Conservation (phyloP, 2,888 invertebrate genomes). For the Anaspis maculata region DNA sequence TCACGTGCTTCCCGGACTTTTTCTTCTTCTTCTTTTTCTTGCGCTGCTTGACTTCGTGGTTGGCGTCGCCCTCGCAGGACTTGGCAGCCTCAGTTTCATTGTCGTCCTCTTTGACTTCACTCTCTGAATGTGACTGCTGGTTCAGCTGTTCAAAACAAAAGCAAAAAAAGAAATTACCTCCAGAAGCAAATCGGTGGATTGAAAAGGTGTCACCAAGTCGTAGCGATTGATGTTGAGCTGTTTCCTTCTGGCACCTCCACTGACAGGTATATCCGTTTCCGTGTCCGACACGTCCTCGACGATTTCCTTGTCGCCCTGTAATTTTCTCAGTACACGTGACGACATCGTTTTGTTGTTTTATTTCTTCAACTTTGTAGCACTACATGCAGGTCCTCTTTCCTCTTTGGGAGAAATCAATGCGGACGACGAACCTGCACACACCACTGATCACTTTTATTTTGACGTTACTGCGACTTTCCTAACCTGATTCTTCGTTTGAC, state of each 20-base stretch:
- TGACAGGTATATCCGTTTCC: conserved; percentile 46
- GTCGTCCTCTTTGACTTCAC: conserved; percentile 62
- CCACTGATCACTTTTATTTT: too few species aligned
- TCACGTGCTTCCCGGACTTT: conserved; percentile 46
- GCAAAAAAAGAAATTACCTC: too few species aligned
- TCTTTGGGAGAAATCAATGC: too few species aligned
- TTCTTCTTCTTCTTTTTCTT: conserved; percentile 60
- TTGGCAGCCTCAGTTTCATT: conserved; percentile 54
- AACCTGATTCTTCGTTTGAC: too few species aligned
- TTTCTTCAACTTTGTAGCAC: too few species aligned
- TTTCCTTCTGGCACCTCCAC: conserved; percentile 48
- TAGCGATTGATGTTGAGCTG: conserved; percentile 58
- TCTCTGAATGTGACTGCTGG: conserved; percentile 58
- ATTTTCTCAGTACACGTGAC: conserved; percentile 56
- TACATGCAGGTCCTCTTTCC: too few species aligned
- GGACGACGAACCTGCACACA: too few species aligned
- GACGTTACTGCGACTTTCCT: too few species aligned
- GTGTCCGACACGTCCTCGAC: conserved; percentile 47
- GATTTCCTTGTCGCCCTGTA: conserved; percentile 51
- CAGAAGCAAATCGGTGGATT: not conserved
- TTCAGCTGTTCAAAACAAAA: conserved; percentile 53
- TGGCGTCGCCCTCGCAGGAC: conserved; percentile 43
- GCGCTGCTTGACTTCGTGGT: conserved; percentile 45
- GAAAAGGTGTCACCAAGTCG: conserved; percentile 51
- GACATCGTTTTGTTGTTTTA: conserved; percentile 52